Percentiles rank a stretch among this genome's conserved stretches.
phyloP scores from a whole-genome alignment of 2,888 invertebrate genomes.

The Pachliopta kotzebuea region DNA sequence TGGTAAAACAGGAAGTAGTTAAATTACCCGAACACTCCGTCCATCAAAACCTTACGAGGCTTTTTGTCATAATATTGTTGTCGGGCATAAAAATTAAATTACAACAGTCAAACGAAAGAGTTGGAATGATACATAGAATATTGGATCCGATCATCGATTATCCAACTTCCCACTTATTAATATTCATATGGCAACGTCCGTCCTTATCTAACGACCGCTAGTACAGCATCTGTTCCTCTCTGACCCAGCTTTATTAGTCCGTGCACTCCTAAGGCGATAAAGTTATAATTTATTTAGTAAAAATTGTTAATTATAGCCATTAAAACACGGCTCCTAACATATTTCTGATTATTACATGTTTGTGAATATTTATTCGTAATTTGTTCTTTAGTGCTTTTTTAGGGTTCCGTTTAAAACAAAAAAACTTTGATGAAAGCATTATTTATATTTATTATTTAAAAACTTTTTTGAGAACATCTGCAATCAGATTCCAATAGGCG shows the following conservation, averaged over 20 bases:
- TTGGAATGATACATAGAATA: constrained; percentile 58
- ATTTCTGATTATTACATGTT: constrained; percentile 56
- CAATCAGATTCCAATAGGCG: too few relatives aligned
- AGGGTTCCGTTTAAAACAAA: constrained; percentile 24
- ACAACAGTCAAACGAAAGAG: constrained; percentile 35
- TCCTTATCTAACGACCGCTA: constrained; percentile 32
- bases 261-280: constrained; percentile 61
- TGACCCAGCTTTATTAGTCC: constrained; percentile 50
- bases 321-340: constrained; percentile 58
- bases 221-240: constrained; percentile 29
- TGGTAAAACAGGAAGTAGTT: too few relatives aligned
- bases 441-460: too few relatives aligned
- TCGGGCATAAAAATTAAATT: constrained; percentile 23
- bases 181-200: constrained; percentile 36
- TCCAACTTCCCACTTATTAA: constrained; percentile 39
- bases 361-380: constrained; percentile 58
- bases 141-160: constrained; percentile 63
- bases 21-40: neutral
- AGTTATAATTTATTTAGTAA: constrained; percentile 67
- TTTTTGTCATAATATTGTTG: constrained; percentile 6
- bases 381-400: constrained; percentile 44
- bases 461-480: too few relatives aligned
- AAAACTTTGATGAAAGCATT: too few relatives aligned
- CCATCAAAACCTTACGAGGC: neutral
- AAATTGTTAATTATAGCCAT: constrained; percentile 72